Base-by-base conservation (phyloP, 2,888 invertebrate genomes). In the Heliconius ismenius region DNA sequence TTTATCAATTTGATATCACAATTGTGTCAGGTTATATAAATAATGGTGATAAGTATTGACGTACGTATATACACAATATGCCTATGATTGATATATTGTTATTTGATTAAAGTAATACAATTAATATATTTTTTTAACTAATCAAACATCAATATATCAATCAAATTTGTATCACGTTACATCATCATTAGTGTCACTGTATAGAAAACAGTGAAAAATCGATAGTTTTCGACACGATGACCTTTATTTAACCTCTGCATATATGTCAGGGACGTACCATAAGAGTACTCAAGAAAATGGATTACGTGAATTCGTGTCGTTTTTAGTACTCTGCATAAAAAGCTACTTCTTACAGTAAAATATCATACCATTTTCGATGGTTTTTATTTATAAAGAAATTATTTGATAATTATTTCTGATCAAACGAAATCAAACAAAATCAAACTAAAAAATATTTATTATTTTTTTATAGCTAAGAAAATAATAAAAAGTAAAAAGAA, bases 211-310 rank as follows among this genome's bases (percentile, higher is more conserved):
- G n/a, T n/a, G 32, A 21, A 28, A 58, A 32, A 70, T 70, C 54
- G 11, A 70, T 70, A 70, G 54, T 11, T 58, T 58, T 58, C 28
- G n/a, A 32, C 28, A 28, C 69, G 11, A 32, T n/a, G 70, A 58
- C 70, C 54, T 69, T 28, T 49, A 10, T 43, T 26, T 54, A 69
- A 69, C 69, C 70, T 70, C 32, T 49, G n/a, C 70, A n/a, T n/a
- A 24, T 28, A 32, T 54, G 69, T 28, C 49, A 28, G 21, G 69
- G 54, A 54, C 69, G 21, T 4, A 69, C 21, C 21, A 4, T 26
- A 54, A 49, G 43, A 15, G 2, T 18, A 18, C 43, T 49, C 43
- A 21, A 32, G 13, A 69, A 68, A 21, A 54, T 11, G 11, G 3
- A 21, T 69, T 18, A 15, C 6, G 4, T 69, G 28, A 21, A 18